Conservation (phyloP, 2,888 invertebrate genomes). For the Cheilosia impressa region DNA sequence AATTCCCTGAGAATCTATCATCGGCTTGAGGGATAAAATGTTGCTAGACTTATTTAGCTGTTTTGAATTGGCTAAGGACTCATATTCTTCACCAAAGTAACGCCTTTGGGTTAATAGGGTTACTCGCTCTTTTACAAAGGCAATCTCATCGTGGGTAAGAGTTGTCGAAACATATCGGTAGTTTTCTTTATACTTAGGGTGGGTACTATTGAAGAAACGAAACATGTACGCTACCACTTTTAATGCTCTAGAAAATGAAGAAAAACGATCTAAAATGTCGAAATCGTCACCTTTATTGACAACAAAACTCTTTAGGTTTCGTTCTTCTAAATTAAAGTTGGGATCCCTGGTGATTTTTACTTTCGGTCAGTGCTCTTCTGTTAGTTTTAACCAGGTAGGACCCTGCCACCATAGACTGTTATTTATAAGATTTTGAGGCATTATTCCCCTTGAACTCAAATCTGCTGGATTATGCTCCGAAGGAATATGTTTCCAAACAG, state of each 20-base stretch:
- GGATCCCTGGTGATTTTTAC: background rate
- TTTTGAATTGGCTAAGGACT: background rate
- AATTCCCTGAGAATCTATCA: background rate
- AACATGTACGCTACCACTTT: conserved; percentile 14
- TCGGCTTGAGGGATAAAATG: conserved; percentile 1
- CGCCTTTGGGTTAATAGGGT: background rate
- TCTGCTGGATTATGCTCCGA: conserved; percentile 70
- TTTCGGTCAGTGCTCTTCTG: background rate
- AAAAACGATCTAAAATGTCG: conserved; percentile 2
- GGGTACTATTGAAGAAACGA: background rate
- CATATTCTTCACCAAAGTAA: conserved; percentile 18
- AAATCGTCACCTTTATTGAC: too few species aligned
- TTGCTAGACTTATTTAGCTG: background rate
- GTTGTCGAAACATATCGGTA: background rate
- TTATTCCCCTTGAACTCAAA: conserved; percentile 29
- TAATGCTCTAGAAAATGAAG: background rate
- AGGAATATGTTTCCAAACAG: conserved; percentile 56
- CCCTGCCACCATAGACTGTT: conserved; percentile 22
- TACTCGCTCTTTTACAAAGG: background rate
- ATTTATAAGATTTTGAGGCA: conserved; percentile 10
- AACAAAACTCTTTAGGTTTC: background rate
- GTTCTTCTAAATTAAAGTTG: conserved; percentile 5
- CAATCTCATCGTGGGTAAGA: background rate
- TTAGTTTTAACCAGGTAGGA: conserved; percentile 5
- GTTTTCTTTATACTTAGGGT: background rate